A percentile compares a stretch with the other conserved stretches of the same genome.
phyloP scores from a whole-genome alignment of 2,888 invertebrate genomes.

The Melipona bicolor region DNA sequence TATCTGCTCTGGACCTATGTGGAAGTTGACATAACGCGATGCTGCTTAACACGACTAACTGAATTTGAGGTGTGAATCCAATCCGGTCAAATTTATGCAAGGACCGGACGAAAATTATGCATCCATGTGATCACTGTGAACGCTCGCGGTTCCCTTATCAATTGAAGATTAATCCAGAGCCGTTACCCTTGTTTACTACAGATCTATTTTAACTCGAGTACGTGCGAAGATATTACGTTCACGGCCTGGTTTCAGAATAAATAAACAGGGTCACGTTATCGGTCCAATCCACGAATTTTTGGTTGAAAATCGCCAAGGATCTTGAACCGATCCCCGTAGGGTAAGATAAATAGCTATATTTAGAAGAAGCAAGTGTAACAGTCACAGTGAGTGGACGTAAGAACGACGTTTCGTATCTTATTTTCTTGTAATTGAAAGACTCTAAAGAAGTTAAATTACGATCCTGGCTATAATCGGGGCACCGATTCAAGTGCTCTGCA shows the following conservation, averaged over 20 bases:
- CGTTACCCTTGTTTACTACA: constrained; percentile 79
- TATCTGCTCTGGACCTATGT: background rate
- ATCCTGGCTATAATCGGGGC: constrained; percentile 33
- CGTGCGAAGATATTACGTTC: constrained; percentile 65
- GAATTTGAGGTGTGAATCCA: background rate
- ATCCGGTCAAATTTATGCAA: background rate
- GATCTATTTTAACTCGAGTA: constrained; percentile 65
- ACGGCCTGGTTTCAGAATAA: constrained; percentile 74
- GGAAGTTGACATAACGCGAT: background rate
- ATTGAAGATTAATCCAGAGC: constrained; percentile 69
- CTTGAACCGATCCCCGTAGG: background rate
- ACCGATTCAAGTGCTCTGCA: constrained; percentile 46
- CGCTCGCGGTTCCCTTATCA: constrained; percentile 72
- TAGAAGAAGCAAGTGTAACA: background rate
- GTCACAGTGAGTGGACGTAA: background rate
- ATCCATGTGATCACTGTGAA: constrained; percentile 54
- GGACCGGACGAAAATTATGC: background rate
- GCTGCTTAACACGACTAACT: background rate
- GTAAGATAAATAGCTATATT: background rate
- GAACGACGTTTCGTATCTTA: background rate
- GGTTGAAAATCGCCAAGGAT: background rate
- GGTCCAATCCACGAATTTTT: constrained; percentile 1
- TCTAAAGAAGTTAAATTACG: constrained; percentile 1
- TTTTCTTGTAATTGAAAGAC: background rate
- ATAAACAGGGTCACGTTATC: constrained; percentile 72